Evolutionary conservation across 2,888 invertebrate genomes (phyloP).

Genomic region (Apodemia mormo): DNA sequence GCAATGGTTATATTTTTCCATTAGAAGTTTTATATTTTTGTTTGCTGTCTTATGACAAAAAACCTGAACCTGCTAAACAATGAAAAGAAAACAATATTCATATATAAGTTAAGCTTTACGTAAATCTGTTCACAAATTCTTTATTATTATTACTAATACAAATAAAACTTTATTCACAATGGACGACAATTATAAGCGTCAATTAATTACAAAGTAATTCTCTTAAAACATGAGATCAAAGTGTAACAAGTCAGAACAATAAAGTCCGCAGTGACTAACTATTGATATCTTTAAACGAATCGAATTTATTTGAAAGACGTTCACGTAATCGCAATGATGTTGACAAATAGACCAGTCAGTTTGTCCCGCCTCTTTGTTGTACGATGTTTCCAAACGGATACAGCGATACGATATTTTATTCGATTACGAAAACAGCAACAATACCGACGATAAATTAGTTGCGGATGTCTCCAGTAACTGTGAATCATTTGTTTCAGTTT

Average conservation of each 20-base stretch:
- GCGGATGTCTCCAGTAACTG: slow-evolving; percentile 16
- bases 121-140: no score
- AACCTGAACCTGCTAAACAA: no score
- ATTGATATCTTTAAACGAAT: slow-evolving; percentile 52
- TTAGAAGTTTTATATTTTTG: no score
- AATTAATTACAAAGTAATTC: neutral
- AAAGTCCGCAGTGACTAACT: slow-evolving; percentile 21
- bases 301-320: slow-evolving; percentile 64
- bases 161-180: no score
- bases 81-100: no score
- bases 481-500: neutral
- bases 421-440: slow-evolving; percentile 47
- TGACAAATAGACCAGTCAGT: slow-evolving; percentile 69
- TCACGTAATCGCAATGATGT: slow-evolving; percentile 60
- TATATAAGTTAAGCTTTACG: no score
- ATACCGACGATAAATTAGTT: slow-evolving; percentile 40
- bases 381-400: slow-evolving; percentile 61
- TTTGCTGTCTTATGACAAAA: no score
- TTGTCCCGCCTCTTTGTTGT: slow-evolving; percentile 72
- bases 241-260: slow-evolving; percentile 26
- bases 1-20: no score
- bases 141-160: no score
- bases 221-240: slow-evolving; percentile 20
- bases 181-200: no score
- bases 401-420: slow-evolving; percentile 61